Evolutionary conservation across 2,888 invertebrate genomes (phyloP), one percentile per base, ranked within the genome.

Genomic region (Drosophila fulvimacula): DNA sequence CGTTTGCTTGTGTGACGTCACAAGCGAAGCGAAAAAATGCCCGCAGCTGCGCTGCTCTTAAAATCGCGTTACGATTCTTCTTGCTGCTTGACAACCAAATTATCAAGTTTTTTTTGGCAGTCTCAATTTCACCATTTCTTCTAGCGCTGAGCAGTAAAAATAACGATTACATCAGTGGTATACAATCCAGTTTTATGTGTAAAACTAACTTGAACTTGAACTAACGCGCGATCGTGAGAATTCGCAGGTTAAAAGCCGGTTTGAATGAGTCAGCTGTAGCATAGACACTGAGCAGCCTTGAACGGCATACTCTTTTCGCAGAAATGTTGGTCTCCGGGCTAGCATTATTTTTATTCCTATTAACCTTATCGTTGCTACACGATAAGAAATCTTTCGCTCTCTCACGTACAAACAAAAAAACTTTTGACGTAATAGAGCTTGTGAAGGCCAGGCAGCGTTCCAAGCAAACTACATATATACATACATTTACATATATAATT

Each of bases 151-250:
- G 9, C 36, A 51, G 9, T 32, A 51, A 64, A 75, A 71, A 67
- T 71, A 79, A 49, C 24, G 71, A 71, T 71, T 71, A 75, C 71
- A 60, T 77, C 71, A 76, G 51, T 38, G 36, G 27, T 11, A 51
- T 36, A 39, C 42, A 65, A 73, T 65, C 64, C 55, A 77, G 64
- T 69, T 69, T 55, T 39, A 11, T 69, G 78, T 69, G 76, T 77
- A 69, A 73, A 52, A 32, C 6, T 17, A 56, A 67, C 79, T 71
- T 79, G 79, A 77, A 79, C 76, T 77, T 77, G 71, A 57, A 27
- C 46, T 24, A 32, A 15, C 17, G 48, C 10, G 9, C 32, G 21
- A 39, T 17, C 41, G 13, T 38, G 42, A 53, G 53, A 73, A 58
- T 64, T 69, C 4, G 71, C 67, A 34, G 55, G 11, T 52, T 60